These are phyloP conservation scores for cat (Felis catus) DNA, from an alignment of 2,113 vertebrate genomes.

Conservation along the genomic window F.catus_Fca126_mat1.0 CM031412.1:201483001-201483500, in stretches of 20 bases:
- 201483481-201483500: background rate
- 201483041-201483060: background rate
- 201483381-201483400: constrained; percentile 44
- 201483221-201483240: background rate
- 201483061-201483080: background rate
- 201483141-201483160: background rate
- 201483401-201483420: background rate
- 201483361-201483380: constrained; percentile 1
- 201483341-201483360: background rate
- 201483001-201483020: constrained; percentile 23
- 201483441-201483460: background rate
- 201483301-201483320: background rate
- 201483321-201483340: background rate
- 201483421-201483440: background rate
- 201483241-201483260: background rate
- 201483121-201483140: background rate
- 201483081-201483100: background rate
- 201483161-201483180: background rate
- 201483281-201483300: background rate
- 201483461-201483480: background rate
- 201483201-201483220: background rate
- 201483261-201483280: background rate
- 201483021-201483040: background rate
- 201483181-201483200: background rate
- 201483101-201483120: background rate